These are phyloP conservation scores for Hylomyscus alleni DNA, from an alignment of 2,797 vertebrate genomes.

Conservation along the genomic window DNA sequence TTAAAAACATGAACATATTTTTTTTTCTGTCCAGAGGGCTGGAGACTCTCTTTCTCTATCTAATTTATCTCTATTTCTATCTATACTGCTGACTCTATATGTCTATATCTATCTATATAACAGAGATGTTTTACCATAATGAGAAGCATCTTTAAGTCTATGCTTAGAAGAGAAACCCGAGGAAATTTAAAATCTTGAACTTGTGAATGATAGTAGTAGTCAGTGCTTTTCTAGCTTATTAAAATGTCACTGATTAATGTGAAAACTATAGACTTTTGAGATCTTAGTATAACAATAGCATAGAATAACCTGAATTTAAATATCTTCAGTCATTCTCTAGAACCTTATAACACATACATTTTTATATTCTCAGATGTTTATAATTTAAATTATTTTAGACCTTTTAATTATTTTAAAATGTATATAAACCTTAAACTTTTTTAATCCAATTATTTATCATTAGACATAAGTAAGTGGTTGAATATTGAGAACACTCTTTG, in stretches of 20 bases:
- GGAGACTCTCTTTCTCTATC: neutral
- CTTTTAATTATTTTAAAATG: neutral
- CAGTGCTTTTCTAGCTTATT: neutral
- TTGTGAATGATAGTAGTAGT: neutral
- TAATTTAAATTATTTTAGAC: neutral
- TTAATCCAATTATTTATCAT: neutral
- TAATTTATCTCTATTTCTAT: no score
- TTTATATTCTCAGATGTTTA: neutral
- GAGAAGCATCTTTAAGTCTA: neutral
- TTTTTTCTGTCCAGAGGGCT: neutral
- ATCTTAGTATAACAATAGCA: neutral
- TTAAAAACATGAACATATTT: neutral
- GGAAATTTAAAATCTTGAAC: neutral
- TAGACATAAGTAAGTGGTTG: neutral
- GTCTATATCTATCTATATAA: neutral
- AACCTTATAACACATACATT: neutral
- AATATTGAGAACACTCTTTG: neutral
- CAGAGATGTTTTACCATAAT: neutral
- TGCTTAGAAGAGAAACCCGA: neutral
- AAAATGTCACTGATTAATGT: neutral
- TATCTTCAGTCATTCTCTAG: neutral
- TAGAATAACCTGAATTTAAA: neutral
- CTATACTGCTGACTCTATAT: neutral
- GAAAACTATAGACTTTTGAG: neutral
- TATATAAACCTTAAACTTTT: neutral